phyloP scores from a whole-genome alignment of 2,797 vertebrate species.

The Eulemur coronatus region DNA sequence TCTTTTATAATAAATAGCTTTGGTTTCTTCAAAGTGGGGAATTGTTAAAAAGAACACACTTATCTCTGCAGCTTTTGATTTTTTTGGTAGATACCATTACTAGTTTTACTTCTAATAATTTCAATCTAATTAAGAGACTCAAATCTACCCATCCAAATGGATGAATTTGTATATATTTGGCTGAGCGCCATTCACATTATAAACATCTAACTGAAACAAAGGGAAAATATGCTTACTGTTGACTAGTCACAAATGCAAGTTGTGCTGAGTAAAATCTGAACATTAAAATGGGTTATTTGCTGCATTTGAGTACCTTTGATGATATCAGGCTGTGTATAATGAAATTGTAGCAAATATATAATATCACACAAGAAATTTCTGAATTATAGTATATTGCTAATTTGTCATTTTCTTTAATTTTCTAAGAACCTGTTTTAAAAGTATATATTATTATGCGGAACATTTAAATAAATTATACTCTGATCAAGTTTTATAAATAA shows the following conservation, averaged over 20 bases:
- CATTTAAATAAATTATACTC: neutral
- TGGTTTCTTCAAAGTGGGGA: neutral
- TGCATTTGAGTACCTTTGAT: neutral
- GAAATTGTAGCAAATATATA: constrained; percentile 13
- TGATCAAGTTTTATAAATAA: constrained; percentile 34
- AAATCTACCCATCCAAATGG: neutral
- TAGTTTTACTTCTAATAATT: constrained; percentile 31
- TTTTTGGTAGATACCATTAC: neutral
- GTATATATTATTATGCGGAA: neutral
- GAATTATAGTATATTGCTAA: neutral
- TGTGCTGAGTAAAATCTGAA: neutral
- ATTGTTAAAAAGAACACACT: constrained; percentile 28
- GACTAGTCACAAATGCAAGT: neutral
- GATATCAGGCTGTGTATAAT: neutral
- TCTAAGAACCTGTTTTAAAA: constrained; percentile 4
- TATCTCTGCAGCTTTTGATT: neutral
- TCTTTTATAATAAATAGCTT: neutral
- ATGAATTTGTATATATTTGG: constrained; percentile 27
- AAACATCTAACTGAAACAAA: constrained; percentile 48
- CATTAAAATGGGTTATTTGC: neutral
- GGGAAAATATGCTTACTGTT: neutral
- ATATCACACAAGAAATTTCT: neutral
- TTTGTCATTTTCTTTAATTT: constrained; percentile 38
- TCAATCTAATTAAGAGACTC: constrained; percentile 2
- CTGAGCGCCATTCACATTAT: constrained; percentile 7